These are phyloP conservation scores for Sinohyriopsis cumingii DNA, from an alignment of 2,888 invertebrate genomes.

Conservation along the genomic window DNA sequence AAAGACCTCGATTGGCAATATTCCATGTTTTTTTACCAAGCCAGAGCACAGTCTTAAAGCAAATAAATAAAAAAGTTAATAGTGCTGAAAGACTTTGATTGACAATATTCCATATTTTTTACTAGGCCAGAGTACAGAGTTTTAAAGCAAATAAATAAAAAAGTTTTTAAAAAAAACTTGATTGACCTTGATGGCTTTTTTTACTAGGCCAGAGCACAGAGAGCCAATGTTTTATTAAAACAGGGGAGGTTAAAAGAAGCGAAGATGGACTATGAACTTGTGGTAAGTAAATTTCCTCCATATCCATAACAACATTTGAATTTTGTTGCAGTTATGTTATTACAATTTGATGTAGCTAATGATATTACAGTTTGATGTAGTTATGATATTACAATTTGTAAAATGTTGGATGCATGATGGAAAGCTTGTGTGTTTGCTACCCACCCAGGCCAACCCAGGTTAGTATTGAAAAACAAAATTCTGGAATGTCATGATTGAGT, in stretches of 20 bases:
- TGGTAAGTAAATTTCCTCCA: constrained; percentile 79
- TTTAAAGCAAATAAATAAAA: no score
- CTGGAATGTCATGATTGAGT: no score
- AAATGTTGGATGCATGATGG: not conserved
- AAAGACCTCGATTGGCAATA: no score
- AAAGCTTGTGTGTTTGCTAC: not conserved
- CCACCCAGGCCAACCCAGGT: no score
- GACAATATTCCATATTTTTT: no score
- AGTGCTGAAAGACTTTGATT: no score
- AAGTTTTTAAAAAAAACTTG: no score
- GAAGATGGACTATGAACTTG: constrained; percentile 85
- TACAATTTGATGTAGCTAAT: no score
- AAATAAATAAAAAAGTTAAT: no score
- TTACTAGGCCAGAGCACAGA: constrained; percentile 80
- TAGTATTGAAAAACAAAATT: no score
- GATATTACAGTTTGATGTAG: no score
- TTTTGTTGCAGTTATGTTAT: not conserved
- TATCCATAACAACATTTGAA: not conserved
- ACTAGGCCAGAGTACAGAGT: constrained; percentile 81
- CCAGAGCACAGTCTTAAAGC: constrained; percentile 76
- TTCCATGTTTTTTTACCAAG: constrained; percentile 71
- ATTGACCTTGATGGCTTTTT: no score
- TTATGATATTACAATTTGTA: not conserved
- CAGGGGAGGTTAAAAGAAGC: constrained; percentile 88
- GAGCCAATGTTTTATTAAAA: constrained; percentile 92